Conservation (phyloP, 2,888 invertebrate species). For the Dynastes hyllus region DNA sequence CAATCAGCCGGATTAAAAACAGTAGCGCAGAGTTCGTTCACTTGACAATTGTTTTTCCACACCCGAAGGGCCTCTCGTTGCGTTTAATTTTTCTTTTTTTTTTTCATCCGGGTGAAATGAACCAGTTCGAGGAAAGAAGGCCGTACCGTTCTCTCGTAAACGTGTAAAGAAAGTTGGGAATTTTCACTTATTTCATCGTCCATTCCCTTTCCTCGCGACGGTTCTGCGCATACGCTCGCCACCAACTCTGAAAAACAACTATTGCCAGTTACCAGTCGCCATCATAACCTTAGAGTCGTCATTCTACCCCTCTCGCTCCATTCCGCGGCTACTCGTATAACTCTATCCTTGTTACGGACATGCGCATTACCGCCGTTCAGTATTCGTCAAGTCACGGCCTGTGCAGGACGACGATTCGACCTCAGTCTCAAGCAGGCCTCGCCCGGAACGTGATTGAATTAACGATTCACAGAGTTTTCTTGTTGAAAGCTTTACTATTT, state of each 20-base stretch:
- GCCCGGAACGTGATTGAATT: conserved; percentile 38
- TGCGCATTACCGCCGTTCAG: conserved; percentile 11
- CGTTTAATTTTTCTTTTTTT: conserved; percentile 10
- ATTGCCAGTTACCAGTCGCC: conserved; percentile 42
- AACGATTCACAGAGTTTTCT: conserved; percentile 47
- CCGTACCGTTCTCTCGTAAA: conserved; percentile 37
- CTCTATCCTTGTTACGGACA: conserved; percentile 10
- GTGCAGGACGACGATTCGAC: conserved; percentile 38
- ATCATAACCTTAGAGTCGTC: conserved; percentile 49
- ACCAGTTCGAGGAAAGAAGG: conserved; percentile 39
- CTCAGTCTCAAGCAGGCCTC: conserved; percentile 51
- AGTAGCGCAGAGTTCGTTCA: conserved; percentile 29
- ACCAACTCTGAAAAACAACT: conserved; percentile 32
- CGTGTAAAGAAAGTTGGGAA: conserved; percentile 43
- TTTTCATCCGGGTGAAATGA: conserved; percentile 29
- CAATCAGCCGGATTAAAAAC: conserved; percentile 15
- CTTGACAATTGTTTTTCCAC: conserved; percentile 33
- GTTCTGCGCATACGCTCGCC: conserved; percentile 19
- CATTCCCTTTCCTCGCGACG: conserved; percentile 30
- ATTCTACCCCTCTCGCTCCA: conserved; percentile 6
- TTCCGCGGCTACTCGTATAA: neutral
- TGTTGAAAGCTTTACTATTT: conserved; percentile 5
- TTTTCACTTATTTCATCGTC: conserved; percentile 41
- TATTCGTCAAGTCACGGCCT: conserved; percentile 43
- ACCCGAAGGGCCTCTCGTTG: conserved; percentile 25